A percentile compares a stretch with the other conserved stretches of the same genome.
Evolutionary conservation across 1,140 invertebrate species (phyloP).

Genomic region (Trichogramma pretiosum): DNA sequence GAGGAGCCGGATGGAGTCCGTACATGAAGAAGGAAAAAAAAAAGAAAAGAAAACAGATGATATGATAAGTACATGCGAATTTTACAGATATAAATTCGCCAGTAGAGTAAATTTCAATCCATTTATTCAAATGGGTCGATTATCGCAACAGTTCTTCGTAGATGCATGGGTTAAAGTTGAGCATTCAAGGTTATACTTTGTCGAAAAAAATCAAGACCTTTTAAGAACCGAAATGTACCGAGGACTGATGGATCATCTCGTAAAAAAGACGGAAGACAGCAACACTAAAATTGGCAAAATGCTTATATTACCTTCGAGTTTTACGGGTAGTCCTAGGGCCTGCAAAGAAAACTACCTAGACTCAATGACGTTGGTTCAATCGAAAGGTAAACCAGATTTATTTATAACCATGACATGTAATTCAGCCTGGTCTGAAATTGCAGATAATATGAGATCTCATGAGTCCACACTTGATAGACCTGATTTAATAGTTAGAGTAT

Average conservation of each 20-base stretch:
- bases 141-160: not conserved
- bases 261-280: not conserved
- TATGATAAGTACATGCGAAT: too few species aligned
- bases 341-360: conserved; percentile 9
- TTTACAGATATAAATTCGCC: not conserved
- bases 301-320: not conserved
- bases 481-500: conserved; percentile 39
- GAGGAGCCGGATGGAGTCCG: conserved; percentile 8
- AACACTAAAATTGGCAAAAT: too few species aligned
- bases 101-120: not conserved
- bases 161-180: too few species aligned
- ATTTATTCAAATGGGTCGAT: not conserved
- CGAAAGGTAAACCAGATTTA: conserved; percentile 5
- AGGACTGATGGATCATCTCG: not conserved
- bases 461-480: conserved; percentile 29
- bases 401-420: too few species aligned
- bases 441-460: conserved; percentile 21
- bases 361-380: conserved; percentile 9
- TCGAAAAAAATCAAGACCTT: not conserved
- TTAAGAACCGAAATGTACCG: not conserved
- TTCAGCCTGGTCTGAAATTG: conserved; percentile 42
- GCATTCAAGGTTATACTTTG: not conserved
- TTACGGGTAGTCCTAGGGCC: conserved; percentile 1
- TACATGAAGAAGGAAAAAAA: not conserved
- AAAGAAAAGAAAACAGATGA: conserved; percentile 1